Conservation (phyloP, 2,797 vertebrate genomes). For the Okamejei kenojei region DNA sequence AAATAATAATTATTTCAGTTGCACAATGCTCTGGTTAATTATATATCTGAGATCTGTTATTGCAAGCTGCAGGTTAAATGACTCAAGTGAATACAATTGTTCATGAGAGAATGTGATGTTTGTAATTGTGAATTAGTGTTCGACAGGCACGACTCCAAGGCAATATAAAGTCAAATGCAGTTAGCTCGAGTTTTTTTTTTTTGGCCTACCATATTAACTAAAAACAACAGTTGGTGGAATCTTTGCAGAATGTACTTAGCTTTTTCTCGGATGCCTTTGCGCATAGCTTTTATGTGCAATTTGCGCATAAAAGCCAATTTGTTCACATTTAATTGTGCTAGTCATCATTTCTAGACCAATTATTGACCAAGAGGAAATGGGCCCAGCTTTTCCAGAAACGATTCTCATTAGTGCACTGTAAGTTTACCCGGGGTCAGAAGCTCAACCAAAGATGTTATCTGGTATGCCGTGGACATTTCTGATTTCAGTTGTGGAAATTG, state of each 20-base stretch:
- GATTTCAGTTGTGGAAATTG: too few relatives aligned
- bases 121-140: background rate
- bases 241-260: background rate
- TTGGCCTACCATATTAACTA: background rate
- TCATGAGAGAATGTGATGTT: background rate
- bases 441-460: too few relatives aligned
- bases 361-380: too few relatives aligned
- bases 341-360: too few relatives aligned
- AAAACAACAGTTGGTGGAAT: background rate
- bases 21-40: background rate
- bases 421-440: too few relatives aligned
- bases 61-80: background rate
- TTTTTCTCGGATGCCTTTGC: background rate
- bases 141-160: background rate
- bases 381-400: too few relatives aligned
- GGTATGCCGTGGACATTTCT: too few relatives aligned
- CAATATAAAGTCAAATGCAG: background rate
- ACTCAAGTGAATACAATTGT: background rate
- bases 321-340: too few relatives aligned
- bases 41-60: background rate
- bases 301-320: too few relatives aligned
- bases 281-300: background rate
- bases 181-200: background rate
- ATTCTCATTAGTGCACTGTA: too few relatives aligned
- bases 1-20: constrained; percentile 6